A percentile compares a stretch with the other conserved stretches of the same genome.
Conservation (phyloP, 2,888 invertebrate species). For the Sarcophaga carnaria region DNA sequence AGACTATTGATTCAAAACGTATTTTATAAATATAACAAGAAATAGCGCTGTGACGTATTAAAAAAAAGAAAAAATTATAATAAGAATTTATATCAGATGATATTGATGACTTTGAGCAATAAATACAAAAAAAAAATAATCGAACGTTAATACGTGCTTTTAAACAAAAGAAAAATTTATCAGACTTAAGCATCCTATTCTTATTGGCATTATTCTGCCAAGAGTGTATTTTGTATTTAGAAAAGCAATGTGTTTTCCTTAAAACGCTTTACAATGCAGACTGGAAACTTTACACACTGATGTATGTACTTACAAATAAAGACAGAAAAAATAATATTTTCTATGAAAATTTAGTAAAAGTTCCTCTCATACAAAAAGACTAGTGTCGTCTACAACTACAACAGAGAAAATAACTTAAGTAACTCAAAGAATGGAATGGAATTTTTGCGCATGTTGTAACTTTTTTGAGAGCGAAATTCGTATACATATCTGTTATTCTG, state of each 20-base stretch:
- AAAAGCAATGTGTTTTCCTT: slow-evolving; percentile 2
- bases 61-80: background rate
- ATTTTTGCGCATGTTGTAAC: slow-evolving; percentile 59
- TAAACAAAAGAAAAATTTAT: slow-evolving; percentile 26
- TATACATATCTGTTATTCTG: background rate
- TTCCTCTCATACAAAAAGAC: no score
- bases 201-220: background rate
- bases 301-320: background rate
- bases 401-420: background rate
- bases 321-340: background rate
- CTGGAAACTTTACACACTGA: slow-evolving; percentile 14
- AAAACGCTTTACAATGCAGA: background rate
- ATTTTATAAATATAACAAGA: no score
- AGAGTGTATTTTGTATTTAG: background rate
- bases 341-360: background rate
- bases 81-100: background rate
- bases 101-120: background rate
- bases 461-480: slow-evolving; percentile 26
- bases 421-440: slow-evolving; percentile 35
- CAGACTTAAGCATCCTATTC: slow-evolving; percentile 21
- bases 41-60: background rate
- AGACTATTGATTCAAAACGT: no score
- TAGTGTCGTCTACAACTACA: background rate
- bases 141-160: background rate
- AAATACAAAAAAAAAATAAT: background rate